Conservation (phyloP, 2,113 vertebrate species). For the Phaethon lepturus region DNA sequence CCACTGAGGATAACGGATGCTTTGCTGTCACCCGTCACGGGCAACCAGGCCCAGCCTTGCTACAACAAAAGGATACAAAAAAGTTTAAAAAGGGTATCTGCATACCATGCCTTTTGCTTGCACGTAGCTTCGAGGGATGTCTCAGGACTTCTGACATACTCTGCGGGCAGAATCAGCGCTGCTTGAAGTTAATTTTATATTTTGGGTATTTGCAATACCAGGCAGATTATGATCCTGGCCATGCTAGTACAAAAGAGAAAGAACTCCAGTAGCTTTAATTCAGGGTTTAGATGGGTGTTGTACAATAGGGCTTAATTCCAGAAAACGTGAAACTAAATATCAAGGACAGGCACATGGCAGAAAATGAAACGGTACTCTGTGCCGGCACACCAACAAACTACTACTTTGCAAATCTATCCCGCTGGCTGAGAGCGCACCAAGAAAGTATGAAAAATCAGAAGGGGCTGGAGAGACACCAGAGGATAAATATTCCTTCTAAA, state of each 20-base stretch:
- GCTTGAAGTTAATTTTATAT: neutral
- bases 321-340: neutral
- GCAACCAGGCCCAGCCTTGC: neutral
- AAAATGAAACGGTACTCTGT: neutral
- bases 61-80: neutral
- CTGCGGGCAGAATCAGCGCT: neutral
- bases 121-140: neutral
- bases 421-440: neutral
- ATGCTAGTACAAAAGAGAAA: neutral
- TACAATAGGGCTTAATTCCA: neutral
- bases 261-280: neutral
- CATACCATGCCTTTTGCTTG: neutral
- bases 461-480: neutral
- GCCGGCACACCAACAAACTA: neutral
- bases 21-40: neutral
- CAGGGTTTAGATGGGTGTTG: neutral
- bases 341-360: neutral
- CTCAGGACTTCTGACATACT: neutral
- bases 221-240: neutral
- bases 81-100: neutral
- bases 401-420: neutral
- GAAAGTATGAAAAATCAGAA: neutral
- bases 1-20: rapidly evolving
- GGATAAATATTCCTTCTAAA: neutral
- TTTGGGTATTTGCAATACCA: neutral